phyloP scores from a whole-genome alignment of 2,797 vertebrate species.

The Acropternis orthonyx region DNA sequence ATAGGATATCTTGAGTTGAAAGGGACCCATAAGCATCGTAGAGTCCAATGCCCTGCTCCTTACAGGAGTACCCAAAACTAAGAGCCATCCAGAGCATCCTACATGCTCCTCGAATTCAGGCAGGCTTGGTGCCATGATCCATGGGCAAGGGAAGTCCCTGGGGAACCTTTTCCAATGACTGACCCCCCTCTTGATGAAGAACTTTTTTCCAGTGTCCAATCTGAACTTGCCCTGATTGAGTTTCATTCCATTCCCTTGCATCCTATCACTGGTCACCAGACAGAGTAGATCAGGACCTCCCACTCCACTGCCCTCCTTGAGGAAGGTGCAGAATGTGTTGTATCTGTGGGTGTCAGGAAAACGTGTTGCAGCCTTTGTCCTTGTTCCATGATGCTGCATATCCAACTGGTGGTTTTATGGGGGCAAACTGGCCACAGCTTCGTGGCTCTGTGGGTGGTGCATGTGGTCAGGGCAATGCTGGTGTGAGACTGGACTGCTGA shows the following conservation, averaged over 20 bases:
- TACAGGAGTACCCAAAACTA: neutral
- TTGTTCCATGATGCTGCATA: neutral
- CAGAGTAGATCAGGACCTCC: neutral
- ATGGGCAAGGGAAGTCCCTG: neutral
- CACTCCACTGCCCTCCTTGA: neutral
- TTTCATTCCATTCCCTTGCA: accelerated
- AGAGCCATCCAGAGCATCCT: neutral
- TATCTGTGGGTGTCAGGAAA: neutral
- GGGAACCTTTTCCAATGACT: neutral
- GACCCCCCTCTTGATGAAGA: neutral
- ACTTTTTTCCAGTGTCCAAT: neutral
- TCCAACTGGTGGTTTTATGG: accelerated
- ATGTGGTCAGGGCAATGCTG: neutral
- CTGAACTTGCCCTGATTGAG: neutral
- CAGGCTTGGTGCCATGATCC: neutral
- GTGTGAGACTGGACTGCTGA: neutral
- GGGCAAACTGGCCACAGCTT: neutral
- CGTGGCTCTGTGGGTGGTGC: neutral
- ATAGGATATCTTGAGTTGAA: neutral
- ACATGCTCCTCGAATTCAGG: neutral
- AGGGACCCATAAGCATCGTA: neutral
- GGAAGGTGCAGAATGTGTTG: neutral
- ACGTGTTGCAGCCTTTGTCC: neutral
- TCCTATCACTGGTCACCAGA: neutral
- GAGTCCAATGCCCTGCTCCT: neutral